Conservation (phyloP, 23 tunicate genomes). For the Trididemnum miniatum region DNA sequence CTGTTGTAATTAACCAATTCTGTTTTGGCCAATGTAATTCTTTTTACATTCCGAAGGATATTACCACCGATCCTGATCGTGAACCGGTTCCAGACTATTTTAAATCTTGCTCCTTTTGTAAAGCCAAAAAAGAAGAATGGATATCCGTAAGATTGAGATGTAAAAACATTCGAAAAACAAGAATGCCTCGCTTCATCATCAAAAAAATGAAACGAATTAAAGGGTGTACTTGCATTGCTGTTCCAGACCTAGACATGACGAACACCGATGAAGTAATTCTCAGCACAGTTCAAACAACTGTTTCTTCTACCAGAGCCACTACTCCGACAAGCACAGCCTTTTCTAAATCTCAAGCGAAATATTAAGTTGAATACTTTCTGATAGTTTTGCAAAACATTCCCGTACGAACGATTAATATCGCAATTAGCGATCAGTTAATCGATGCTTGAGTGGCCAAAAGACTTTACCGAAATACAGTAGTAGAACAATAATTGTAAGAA, state of each 20-base stretch:
- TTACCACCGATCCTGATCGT: constrained; percentile 15
- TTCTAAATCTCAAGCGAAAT: no score
- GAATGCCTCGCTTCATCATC: constrained; percentile 31
- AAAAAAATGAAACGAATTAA: constrained; percentile 50
- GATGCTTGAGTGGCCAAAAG: no score
- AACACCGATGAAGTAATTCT: not conserved
- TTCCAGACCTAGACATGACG: constrained; percentile 46
- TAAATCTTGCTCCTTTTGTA: constrained; percentile 90
- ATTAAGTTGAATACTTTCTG: no score
- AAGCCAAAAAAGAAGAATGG: constrained; percentile 54
- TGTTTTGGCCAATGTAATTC: constrained; percentile 99
- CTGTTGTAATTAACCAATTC: constrained; percentile 64
- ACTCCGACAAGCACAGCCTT: no score
- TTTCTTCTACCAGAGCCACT: no score
- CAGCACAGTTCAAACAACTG: no score
- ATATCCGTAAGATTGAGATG: constrained; percentile 68
- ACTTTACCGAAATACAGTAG: no score
- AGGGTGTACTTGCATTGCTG: constrained; percentile 78
- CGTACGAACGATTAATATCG: no score
- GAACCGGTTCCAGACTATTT: constrained; percentile 50
- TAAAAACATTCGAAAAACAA: constrained; percentile 17
- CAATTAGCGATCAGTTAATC: no score
- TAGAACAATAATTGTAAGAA: no score
- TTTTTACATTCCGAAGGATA: constrained; percentile 89
- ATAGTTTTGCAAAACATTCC: no score